Percentiles rank a stretch among this genome's conserved stretches.
Conservation (phyloP, 2,888 invertebrate species). For the Philaethria dido region DNA sequence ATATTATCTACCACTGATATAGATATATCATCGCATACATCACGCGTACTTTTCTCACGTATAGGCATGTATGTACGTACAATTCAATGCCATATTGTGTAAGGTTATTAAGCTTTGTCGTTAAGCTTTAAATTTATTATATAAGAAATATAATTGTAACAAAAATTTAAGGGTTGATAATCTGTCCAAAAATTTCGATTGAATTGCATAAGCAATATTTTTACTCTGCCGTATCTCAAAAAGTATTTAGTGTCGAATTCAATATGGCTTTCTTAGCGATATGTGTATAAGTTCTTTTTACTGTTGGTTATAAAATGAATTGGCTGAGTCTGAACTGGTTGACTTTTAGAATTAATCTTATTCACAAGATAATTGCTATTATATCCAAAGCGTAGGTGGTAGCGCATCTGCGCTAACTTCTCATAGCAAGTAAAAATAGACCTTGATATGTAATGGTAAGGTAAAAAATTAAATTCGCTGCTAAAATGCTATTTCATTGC, state of each 20-base stretch:
- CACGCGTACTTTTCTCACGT: conserved; percentile 26
- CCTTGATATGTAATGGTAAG: background rate
- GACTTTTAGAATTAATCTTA: conserved; percentile 11
- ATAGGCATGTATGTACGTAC: conserved; percentile 48
- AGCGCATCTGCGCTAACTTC: conserved; percentile 1
- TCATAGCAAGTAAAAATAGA: background rate
- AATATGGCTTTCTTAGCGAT: background rate
- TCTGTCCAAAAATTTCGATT: conserved; percentile 30
- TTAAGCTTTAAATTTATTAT: conserved; percentile 29
- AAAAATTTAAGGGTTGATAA: conserved; percentile 25
- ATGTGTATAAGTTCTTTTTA: background rate
- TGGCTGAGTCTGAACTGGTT: background rate
- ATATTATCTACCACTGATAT: conserved; percentile 39
- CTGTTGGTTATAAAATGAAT: background rate
- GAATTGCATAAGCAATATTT: conserved; percentile 10
- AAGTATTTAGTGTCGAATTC: background rate
- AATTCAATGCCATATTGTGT: conserved; percentile 62
- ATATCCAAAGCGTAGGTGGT: conserved; percentile 18
- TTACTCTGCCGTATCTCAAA: conserved; percentile 16
- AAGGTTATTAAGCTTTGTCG: conserved; percentile 25
- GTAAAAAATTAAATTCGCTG: background rate
- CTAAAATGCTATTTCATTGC: background rate
- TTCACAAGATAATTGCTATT: conserved; percentile 22
- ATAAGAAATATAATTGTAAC: conserved; percentile 1
- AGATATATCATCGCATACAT: conserved; percentile 31